Evolutionary conservation across 2,113 vertebrate species (phyloP), one percentile per base, ranked within the genome.

Genomic region (Glaucomys volans): DNA sequence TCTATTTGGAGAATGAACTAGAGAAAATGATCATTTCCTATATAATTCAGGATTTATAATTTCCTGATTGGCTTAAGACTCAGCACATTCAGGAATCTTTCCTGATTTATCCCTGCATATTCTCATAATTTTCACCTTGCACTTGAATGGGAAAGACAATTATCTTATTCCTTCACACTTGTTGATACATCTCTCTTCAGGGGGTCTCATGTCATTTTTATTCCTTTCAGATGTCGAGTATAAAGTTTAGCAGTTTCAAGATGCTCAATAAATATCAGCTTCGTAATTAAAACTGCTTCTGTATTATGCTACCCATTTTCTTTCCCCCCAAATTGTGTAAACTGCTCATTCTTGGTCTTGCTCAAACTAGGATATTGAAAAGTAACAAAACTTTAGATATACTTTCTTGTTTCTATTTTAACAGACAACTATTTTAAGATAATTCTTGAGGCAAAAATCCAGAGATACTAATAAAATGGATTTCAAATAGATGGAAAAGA

Each of bases 131-230:
- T 71, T 54, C 32, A 52, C 5, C 9, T 35, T 26, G 10, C 59
- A 30, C 75, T 92, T 47, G 37, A 2, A 35, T 54, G 66, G n/a
- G 12, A 84, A 76, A 91, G 42, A 84, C 40, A 79, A 72, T 91
- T 83, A 72, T 37, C 10, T 50, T 47, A 62, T 3, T 26, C 66
- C 74, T 95, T 95, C 62, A 81, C 18, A 95, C 87, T 96, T 97
- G 92, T 62, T 95, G 96, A 79, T 94, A 72, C n/a, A 35, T 40
- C 91, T 97, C 81, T 90, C 66, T 95, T 84, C 74, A 87, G n/a
- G 59, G 28, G 52, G 79, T 32, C 62, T 88, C 69, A 42, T 90
- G 85, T 92, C 30, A 94, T 91, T 93, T 93, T 90, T 71, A 11
- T 64, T 90, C 18, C 42, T 67, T 91, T 83, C 26, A 40, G 50